phyloP scores from a whole-genome alignment of 2,888 invertebrate species.

The Geophilus truncorum region DNA sequence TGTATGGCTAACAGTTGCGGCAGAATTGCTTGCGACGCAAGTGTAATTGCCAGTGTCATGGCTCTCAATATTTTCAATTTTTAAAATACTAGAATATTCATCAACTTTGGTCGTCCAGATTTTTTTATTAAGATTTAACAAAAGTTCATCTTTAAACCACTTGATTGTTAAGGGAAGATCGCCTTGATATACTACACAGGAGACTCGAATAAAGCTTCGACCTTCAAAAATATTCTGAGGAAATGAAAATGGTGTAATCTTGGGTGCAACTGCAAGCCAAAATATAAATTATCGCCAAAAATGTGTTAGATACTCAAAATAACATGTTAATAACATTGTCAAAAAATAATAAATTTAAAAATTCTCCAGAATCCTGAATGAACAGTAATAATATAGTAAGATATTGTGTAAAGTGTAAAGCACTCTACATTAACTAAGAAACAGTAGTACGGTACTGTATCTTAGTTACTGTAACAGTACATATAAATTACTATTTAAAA shows the following conservation, averaged over 20 bases:
- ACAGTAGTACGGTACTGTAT: no score
- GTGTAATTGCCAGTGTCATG: conserved; percentile 37
- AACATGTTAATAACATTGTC: no score
- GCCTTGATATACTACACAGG: not conserved
- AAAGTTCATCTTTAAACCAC: not conserved
- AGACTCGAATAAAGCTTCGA: not conserved
- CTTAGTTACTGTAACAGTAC: no score
- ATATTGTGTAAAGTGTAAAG: no score
- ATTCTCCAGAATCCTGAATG: conserved; percentile 6
- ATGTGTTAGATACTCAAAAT: not conserved
- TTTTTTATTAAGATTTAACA: no score
- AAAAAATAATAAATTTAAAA: no score
- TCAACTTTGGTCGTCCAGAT: conserved; percentile 31
- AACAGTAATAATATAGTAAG: no score
- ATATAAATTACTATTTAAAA: no score
- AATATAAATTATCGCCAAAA: not conserved
- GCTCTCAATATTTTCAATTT: conserved; percentile 39
- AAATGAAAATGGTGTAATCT: conserved; percentile 26
- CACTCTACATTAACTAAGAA: no score
- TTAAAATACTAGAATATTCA: conserved; percentile 38
- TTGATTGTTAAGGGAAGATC: not conserved
- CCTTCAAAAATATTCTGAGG: not conserved
- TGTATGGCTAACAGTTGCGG: conserved; percentile 30
- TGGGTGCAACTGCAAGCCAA: not conserved
- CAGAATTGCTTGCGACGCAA: conserved; percentile 35